Percentiles rank a stretch among this genome's conserved stretches.
Evolutionary conservation across 1,140 invertebrate genomes (phyloP).

Genomic region (Formica exsecta): DNA sequence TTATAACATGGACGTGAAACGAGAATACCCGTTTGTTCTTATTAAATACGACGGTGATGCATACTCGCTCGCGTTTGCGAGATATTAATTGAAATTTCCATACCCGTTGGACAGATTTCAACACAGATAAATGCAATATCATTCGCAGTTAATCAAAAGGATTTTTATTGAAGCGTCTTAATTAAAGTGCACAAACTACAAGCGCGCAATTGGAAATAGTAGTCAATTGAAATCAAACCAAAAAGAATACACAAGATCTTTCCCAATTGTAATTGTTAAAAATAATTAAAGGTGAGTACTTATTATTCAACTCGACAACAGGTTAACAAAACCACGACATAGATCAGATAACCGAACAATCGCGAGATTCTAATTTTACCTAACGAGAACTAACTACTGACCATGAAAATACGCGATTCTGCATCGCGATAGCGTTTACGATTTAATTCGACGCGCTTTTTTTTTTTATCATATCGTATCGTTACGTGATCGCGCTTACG

Average conservation of each 20-base stretch:
- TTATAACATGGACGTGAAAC: constrained; percentile 21
- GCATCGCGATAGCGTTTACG: constrained; percentile 20
- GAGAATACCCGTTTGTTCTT: constrained; percentile 29
- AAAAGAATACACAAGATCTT: background rate
- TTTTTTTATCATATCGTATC: constrained; percentile 26
- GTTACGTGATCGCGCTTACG: constrained; percentile 54
- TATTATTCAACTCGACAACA: constrained; percentile 22
- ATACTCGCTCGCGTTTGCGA: background rate
- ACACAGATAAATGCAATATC: background rate
- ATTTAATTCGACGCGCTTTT: constrained; percentile 39
- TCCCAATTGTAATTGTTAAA: background rate
- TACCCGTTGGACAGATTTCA: constrained; percentile 2
- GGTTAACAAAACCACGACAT: constrained; percentile 25
- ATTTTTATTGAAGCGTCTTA: constrained; percentile 15
- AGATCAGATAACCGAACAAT: constrained; percentile 65
- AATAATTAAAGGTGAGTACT: constrained; percentile 24
- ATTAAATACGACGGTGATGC: constrained; percentile 29
- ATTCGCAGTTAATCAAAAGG: constrained; percentile 33
- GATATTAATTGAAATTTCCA: constrained; percentile 56
- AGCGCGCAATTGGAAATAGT: constrained; percentile 25
- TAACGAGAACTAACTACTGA: background rate
- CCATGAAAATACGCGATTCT: background rate
- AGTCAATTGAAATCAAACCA: background rate
- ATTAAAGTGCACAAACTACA: constrained; percentile 43
- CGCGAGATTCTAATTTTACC: constrained; percentile 58